Base-by-base conservation (phyloP, 2,113 vertebrate genomes). In the Chascanopsetta lugubris region DNA sequence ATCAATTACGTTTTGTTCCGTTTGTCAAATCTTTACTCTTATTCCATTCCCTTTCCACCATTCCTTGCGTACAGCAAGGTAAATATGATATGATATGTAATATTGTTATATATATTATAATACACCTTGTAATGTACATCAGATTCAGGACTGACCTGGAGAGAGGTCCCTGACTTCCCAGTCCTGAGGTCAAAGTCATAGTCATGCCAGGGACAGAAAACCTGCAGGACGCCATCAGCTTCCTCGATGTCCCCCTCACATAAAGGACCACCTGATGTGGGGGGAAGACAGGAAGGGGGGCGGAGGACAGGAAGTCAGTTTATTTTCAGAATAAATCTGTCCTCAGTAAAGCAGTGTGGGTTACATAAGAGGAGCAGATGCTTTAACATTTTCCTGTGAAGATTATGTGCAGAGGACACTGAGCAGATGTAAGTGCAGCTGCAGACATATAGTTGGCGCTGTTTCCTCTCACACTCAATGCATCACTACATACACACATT, bases 201-300 rank as follows among this genome's bases (percentile, higher is more conserved):
- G 64, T 93, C 91, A 15, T 93, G 92, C 92, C 92, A 93, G 30
- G 92, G 92, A 43, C 92, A 93, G 79, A 92, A 90, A 43, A 93
- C 92, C 70, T 82, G 75, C 58, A 93, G 84, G 68, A 88, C 73
- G 2, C 86, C 90, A 26, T 91, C 82, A 1, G 88, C 87, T 34
- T 93, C 92, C 76, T 93, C 92, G 0, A 93, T 93, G 75, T 93
- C 92, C 62, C 92, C 92, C 20, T 93, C 85, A 63, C 91, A 93
- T 29, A 93, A 79, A 2, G 91, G 92, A 53, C 92, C 90, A 6
- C 91, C 91, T 92, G 71, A n/a, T n/a, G n/a, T n/a, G n/a, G n/a
- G 40, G 15, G 27, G 69, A 30, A 75, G n/a, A 89, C 58, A 86
- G 36, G 40, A 64, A 51, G 66, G n/a, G n/a, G n/a, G n/a, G 40